Conservation (phyloP, 2,888 invertebrate genomes). For the Amphipoea oculea region DNA sequence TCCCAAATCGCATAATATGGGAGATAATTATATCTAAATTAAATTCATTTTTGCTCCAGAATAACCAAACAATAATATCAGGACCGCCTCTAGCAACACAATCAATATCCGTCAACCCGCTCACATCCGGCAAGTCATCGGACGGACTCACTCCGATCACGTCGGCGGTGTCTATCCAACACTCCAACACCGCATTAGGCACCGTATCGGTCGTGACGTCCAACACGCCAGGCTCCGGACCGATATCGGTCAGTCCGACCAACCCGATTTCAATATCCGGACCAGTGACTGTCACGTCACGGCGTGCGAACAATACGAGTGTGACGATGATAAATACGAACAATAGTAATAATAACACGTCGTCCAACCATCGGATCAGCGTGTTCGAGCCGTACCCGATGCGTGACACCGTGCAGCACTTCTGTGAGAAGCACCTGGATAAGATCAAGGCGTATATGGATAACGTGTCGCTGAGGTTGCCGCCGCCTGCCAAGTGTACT, state of each 20-base stretch:
- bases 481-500: constrained; percentile 97
- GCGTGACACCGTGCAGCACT: constrained; percentile 97
- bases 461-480: constrained; percentile 95
- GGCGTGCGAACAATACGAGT: constrained; percentile 93
- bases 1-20: no score
- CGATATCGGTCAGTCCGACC: constrained; percentile 61
- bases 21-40: no score
- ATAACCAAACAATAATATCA: constrained; percentile 78
- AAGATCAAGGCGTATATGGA: constrained; percentile 98
- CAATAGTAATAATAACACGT: constrained; percentile 66
- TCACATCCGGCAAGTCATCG: constrained; percentile 82
- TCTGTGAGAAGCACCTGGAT: constrained; percentile 98
- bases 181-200: constrained; percentile 83
- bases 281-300: constrained; percentile 89
- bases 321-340: constrained; percentile 92
- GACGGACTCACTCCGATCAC: constrained; percentile 80
- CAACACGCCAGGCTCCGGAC: constrained; percentile 62
- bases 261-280: constrained; percentile 87
- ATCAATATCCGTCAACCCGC: constrained; percentile 85
- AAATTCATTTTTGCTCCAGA: constrained; percentile 69
- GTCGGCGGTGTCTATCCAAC: constrained; percentile 83
- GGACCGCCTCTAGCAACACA: constrained; percentile 78
- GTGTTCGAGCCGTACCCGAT: constrained; percentile 98
- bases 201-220: constrained; percentile 78
- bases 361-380: constrained; percentile 92